Evolutionary conservation across 1,140 invertebrate genomes (phyloP), one percentile per base, ranked within the genome.

Genomic region (Bombus picipes): DNA sequence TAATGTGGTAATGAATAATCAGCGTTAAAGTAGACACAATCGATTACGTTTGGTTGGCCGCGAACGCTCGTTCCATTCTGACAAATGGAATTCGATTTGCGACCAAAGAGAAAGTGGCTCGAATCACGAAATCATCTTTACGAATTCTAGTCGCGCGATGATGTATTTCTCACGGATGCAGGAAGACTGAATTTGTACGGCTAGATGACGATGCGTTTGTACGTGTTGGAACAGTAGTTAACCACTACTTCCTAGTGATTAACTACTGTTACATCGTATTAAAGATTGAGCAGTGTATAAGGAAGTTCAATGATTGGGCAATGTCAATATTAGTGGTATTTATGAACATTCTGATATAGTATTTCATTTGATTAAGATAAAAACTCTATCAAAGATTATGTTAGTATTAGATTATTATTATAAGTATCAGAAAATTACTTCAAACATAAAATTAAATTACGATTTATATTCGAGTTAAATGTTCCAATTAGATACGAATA

Each of bases 121-220:
- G 74, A 41, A 83, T 83, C 81, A 68, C 73, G 73, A 83, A 34
- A 68, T 28, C 43, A 41, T 68, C 70, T 66, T 77, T 68, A 83
- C 34, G 34, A 15, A 57, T 83, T 41, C n/a, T 3, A 57, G 81
- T 76, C 39, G 70, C 70, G 59, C 41, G 81, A 75, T 62, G 59
- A 28, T 82, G 34, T 34, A 82, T 65, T 82, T 82, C 71, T 82
- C 53, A 74, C 70, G 80, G 80, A 62, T 62, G 53, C n/a, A 43
- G 39, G 32, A 10, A 34, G 53, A 3, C 12, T 75, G 72, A 53
- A 75, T 83, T 75, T 37, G 10, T 37, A 74, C 25, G 34, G 10
- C 0, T 12, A 4, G 5, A 5, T 47, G 4, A n/a, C 22, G 32
- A 57, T 71, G 41, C 18, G 18, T 68, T 34, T 34, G 15, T 68